These are phyloP conservation scores for Mandrillus leucophaeus DNA, from an alignment of 2,113 vertebrate genomes.

Conservation along the genomic window DNA sequence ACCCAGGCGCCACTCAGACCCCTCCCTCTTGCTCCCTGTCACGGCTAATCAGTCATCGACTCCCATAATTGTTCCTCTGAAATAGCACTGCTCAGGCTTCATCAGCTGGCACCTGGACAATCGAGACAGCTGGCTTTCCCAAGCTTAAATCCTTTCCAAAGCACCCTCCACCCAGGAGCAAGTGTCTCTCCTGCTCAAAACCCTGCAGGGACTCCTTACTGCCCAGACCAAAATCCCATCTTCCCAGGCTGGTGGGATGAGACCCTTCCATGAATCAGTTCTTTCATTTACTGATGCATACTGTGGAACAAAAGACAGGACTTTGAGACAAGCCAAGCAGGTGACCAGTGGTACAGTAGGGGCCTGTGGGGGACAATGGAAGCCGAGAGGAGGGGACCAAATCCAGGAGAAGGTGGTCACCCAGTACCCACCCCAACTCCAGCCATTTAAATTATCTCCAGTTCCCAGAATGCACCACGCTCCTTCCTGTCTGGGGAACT, in stretches of 20 bases:
- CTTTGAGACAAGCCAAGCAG: neutral
- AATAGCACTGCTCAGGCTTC: neutral
- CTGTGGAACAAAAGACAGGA: too few relatives aligned
- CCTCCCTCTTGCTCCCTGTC: neutral
- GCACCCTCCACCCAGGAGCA: neutral
- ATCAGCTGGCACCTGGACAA: too few relatives aligned
- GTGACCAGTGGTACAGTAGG: neutral
- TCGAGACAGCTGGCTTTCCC: neutral
- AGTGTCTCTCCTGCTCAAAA: neutral
- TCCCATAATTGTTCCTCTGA: neutral
- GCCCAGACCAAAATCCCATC: neutral
- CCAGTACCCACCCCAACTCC: neutral
- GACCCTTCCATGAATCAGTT: neutral
- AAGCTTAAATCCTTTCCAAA: neutral
- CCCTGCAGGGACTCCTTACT: neutral
- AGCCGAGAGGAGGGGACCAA: neutral
- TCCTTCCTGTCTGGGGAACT: neutral
- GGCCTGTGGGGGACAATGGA: neutral
- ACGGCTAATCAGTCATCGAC: neutral
- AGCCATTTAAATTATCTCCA: neutral
- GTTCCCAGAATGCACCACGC: neutral
- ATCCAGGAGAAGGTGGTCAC: neutral
- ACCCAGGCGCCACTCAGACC: rapidly evolving
- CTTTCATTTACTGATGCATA: neutral
- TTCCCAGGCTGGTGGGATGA: neutral